Conservation (phyloP, 2,888 invertebrate genomes). For the Palloptera scutellata region DNA sequence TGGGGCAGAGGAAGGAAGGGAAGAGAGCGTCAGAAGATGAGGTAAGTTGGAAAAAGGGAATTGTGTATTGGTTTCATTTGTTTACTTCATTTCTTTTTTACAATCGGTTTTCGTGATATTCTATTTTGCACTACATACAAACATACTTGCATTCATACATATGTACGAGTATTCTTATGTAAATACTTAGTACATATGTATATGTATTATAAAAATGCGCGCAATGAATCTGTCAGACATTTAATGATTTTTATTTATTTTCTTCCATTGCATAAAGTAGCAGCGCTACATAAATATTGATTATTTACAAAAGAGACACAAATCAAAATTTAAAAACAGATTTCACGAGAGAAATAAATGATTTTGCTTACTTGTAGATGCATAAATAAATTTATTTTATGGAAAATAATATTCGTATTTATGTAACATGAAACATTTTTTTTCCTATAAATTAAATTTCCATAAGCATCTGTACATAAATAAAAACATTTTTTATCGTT, state of each 20-base stretch:
- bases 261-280: background rate
- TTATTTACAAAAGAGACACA: no score
- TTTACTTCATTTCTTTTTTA: background rate
- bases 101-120: background rate
- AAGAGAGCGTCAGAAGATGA: background rate
- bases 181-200: no score
- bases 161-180: background rate
- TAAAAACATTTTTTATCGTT: no score
- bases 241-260: slow-evolving; percentile 8
- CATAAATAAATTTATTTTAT: no score
- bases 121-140: background rate
- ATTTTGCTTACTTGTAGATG: no score
- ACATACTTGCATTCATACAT: background rate
- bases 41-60: background rate
- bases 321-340: no score
- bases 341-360: no score
- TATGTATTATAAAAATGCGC: background rate
- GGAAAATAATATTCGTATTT: no score
- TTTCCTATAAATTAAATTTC: no score
- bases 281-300: no score
- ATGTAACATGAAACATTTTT: no score
- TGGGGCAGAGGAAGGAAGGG: background rate
- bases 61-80: background rate
- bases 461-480: no score
- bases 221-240: slow-evolving; percentile 18